A percentile compares a stretch with the other conserved stretches of the same genome.
These are phyloP conservation scores for Pitangus sulphuratus DNA, from an alignment of 2,797 vertebrate species.

Conservation along the genomic window DNA sequence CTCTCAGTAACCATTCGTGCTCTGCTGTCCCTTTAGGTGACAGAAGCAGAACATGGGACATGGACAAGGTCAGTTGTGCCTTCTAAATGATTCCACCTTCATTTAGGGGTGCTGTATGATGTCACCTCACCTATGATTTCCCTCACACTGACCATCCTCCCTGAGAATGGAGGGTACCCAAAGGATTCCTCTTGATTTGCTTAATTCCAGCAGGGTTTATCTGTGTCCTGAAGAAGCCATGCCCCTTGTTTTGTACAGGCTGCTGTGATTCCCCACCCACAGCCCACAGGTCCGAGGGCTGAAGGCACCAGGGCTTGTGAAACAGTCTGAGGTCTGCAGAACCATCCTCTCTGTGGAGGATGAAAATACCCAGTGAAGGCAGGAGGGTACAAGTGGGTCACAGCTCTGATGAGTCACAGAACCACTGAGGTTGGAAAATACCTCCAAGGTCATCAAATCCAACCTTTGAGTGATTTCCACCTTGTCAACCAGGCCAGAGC, in stretches of 20 bases:
- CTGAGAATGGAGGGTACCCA: not conserved
- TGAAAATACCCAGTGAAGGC: not conserved
- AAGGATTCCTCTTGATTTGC: not conserved
- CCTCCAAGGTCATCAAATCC: not conserved
- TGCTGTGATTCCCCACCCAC: not conserved
- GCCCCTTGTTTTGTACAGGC: not conserved
- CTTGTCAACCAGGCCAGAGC: not conserved
- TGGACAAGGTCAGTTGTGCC: not conserved
- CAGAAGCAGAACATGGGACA: not conserved
- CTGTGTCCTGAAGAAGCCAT: not conserved
- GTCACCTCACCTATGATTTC: not conserved
- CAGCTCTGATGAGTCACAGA: fast-evolving
- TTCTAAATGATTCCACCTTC: not conserved
- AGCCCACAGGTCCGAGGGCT: not conserved
- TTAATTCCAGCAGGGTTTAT: not conserved
- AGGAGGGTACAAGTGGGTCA: not conserved
- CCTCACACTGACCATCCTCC: not conserved
- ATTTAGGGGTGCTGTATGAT: not conserved
- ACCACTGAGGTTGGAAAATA: fast-evolving
- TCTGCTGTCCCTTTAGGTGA: not conserved
- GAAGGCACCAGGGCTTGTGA: not conserved
- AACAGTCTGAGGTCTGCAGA: not conserved
- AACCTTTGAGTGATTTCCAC: fast-evolving
- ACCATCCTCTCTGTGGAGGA: fast-evolving
- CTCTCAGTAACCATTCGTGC: not conserved